Conservation (phyloP, 1,140 invertebrate genomes). For the Tetramorium parvispinum region DNA sequence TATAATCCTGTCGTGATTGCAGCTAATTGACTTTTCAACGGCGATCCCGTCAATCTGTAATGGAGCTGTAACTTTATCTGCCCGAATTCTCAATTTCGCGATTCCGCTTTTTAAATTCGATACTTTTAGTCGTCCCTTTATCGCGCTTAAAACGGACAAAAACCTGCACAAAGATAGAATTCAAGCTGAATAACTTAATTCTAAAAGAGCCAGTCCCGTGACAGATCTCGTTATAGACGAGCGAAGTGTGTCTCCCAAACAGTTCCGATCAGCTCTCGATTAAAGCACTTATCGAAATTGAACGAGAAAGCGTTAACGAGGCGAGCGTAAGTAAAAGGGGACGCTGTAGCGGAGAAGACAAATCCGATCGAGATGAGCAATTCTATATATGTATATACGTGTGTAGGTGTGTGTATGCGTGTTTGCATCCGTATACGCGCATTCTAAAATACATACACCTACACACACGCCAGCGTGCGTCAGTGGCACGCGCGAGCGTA, state of each 20-base stretch:
- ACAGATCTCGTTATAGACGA: background rate
- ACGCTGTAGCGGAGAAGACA: conserved; percentile 11
- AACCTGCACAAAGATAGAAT: background rate
- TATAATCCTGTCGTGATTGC: conserved; percentile 16
- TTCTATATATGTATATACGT: conserved; percentile 71
- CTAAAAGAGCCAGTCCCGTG: background rate
- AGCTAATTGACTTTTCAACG: conserved; percentile 6
- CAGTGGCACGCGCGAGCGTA: background rate
- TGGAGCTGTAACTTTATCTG: background rate
- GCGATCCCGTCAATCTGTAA: background rate
- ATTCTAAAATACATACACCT: conserved; percentile 24
- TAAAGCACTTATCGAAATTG: conserved; percentile 26
- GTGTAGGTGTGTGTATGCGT: background rate
- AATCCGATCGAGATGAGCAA: conserved; percentile 69
- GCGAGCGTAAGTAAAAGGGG: background rate
- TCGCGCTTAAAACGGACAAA: background rate
- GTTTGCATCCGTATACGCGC: conserved; percentile 17
- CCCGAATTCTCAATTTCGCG: background rate
- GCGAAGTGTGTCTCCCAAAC: background rate
- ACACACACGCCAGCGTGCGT: conserved; percentile 23
- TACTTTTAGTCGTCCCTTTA: background rate
- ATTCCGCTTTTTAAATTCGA: background rate
- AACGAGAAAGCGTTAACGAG: conserved; percentile 5
- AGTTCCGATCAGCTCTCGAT: conserved; percentile 28
- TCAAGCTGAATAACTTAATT: conserved; percentile 1